Conservation (phyloP, 2,888 invertebrate genomes). For the Cactoblastis cactorum region DNA sequence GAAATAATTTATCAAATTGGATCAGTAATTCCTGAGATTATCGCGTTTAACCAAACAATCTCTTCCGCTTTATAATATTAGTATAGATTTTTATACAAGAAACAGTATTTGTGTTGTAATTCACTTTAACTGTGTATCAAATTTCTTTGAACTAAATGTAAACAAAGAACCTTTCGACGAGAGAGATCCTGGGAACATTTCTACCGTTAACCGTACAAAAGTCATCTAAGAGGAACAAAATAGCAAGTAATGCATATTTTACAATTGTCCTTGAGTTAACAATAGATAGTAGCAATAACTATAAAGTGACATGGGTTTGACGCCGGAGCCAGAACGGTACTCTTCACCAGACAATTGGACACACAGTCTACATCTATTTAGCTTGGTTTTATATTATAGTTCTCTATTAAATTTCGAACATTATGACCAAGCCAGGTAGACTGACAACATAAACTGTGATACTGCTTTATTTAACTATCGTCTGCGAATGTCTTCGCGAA, state of each 20-base stretch:
- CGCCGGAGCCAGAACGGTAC: neutral
- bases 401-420: neutral
- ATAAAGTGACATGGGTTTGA: constrained; percentile 5
- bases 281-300: neutral
- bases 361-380: neutral
- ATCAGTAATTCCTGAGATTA: too few relatives aligned
- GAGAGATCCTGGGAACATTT: too few relatives aligned
- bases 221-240: neutral
- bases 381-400: neutral
- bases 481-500: constrained; percentile 10
- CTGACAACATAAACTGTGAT: neutral
- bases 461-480: neutral
- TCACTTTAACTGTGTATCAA: too few relatives aligned
- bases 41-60: too few relatives aligned
- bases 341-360: neutral
- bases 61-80: too few relatives aligned
- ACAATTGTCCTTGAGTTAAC: neutral
- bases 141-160: too few relatives aligned
- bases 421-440: neutral
- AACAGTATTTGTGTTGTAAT: too few relatives aligned
- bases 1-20: too few relatives aligned
- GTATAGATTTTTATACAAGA: too few relatives aligned
- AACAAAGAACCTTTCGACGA: too few relatives aligned
- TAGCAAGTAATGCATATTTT: neutral
- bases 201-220: neutral